Conservation (phyloP, 2,113 vertebrate species). For the Nesoenas mayeri region DNA sequence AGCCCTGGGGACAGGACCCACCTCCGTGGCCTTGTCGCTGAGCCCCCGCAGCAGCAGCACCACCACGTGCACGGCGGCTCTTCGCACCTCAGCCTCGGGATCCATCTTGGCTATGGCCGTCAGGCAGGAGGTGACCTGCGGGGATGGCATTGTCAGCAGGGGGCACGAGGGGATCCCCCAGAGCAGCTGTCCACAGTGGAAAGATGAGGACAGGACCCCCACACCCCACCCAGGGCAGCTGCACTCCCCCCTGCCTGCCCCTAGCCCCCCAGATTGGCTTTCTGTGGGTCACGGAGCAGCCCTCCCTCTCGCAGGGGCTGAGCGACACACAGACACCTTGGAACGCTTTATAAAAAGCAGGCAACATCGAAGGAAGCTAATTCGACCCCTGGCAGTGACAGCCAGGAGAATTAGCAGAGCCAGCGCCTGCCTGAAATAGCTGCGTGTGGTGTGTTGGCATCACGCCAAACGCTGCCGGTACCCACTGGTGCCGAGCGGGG, state of each 20-base stretch:
- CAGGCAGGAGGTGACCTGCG: conserved; percentile 76
- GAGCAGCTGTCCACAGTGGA: too few species aligned
- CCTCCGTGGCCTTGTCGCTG: conserved; percentile 86
- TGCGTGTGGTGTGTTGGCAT: conserved; percentile 55
- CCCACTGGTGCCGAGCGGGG: not conserved
- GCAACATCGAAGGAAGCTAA: conserved; percentile 62
- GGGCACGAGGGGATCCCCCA: too few species aligned
- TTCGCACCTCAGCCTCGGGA: conserved; percentile 83
- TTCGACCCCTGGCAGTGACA: conserved; percentile 58
- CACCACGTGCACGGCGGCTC: conserved; percentile 90
- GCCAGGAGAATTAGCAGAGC: conserved; percentile 66
- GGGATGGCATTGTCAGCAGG: not conserved
- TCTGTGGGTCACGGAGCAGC: fast-evolving
- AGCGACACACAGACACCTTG: not conserved
- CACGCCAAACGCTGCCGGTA: conserved; percentile 9
- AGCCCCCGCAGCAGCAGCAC: conserved; percentile 88
- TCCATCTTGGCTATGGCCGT: conserved; percentile 85
- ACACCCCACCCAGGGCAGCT: not conserved
- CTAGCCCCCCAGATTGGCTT: fast-evolving
- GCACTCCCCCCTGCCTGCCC: fast-evolving
- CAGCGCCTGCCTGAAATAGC: conserved; percentile 67
- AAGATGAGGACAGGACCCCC: not conserved
- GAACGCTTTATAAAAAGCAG: conserved; percentile 54
- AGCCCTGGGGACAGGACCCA: conserved; percentile 36
- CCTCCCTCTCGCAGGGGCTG: fast-evolving